These are phyloP conservation scores for Apis dorsata DNA, from an alignment of 1,140 invertebrate species.

Conservation along the genomic window DNA sequence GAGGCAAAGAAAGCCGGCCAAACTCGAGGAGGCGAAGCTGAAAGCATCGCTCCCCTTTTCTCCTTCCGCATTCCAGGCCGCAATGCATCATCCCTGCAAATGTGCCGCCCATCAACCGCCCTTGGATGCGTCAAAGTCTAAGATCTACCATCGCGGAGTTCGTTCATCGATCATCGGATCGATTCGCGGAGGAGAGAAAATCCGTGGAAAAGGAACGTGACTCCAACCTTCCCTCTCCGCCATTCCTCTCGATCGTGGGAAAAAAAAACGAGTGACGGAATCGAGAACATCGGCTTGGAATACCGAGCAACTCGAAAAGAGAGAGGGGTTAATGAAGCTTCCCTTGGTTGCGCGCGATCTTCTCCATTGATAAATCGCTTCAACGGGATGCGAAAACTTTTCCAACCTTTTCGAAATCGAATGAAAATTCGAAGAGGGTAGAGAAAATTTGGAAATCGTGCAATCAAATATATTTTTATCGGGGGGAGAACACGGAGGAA, in stretches of 20 bases:
- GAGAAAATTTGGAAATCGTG: neutral
- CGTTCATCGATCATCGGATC: neutral
- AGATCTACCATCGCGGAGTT: no score
- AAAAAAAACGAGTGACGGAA: neutral
- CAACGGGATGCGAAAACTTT: no score
- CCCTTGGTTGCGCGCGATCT: no score
- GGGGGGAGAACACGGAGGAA: neutral
- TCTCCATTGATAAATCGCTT: no score
- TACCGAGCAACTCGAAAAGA: neutral
- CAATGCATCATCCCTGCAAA: conserved; percentile 25
- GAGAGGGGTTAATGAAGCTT: conserved; percentile 9
- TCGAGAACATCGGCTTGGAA: conserved; percentile 22
- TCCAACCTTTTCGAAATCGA: no score
- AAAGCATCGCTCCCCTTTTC: neutral
- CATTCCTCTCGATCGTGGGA: neutral
- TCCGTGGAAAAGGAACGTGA: neutral
- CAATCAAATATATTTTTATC: conserved; percentile 27
- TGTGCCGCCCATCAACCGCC: neutral
- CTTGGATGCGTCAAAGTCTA: neutral
- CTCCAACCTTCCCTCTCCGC: neutral
- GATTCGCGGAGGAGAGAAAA: neutral
- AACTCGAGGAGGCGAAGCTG: neutral
- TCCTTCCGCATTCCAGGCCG: conserved; percentile 22
- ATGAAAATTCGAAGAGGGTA: no score
- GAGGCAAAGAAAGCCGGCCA: neutral